phyloP scores from a whole-genome alignment of 92 coral and sea anemone species.

The Blastomussa wellsi region DNA sequence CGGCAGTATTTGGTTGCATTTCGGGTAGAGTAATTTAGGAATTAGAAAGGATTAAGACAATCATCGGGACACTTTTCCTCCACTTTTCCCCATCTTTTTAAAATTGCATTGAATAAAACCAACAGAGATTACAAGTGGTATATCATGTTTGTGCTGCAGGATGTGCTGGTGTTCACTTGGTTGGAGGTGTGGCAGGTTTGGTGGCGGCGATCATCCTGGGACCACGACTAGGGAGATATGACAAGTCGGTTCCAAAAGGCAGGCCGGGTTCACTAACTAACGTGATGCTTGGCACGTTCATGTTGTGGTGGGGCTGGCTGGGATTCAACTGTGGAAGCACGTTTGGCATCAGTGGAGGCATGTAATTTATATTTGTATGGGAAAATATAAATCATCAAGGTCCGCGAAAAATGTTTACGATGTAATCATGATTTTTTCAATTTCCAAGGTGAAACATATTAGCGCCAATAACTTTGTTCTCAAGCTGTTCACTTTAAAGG shows the following conservation, averaged over 20 bases:
- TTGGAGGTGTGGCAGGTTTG: constrained; percentile 82
- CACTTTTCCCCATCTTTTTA: too few species aligned
- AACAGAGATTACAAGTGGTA: background rate
- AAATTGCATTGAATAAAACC: too few species aligned
- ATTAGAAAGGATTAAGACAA: too few species aligned
- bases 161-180: constrained; percentile 89
- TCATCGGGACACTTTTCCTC: too few species aligned
- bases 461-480: background rate
- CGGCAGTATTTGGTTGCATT: too few species aligned
- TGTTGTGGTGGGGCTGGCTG: constrained; percentile 95
- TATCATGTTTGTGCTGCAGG: constrained; percentile 25
- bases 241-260: constrained; percentile 60
- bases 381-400: background rate
- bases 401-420: too few species aligned
- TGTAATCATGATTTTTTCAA: too few species aligned
- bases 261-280: constrained; percentile 78
- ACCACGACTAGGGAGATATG: constrained; percentile 76
- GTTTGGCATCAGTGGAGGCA: constrained; percentile 81
- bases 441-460: background rate
- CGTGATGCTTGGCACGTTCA: constrained; percentile 83
- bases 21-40: too few species aligned
- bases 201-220: constrained; percentile 79
- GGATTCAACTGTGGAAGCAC: constrained; percentile 91
- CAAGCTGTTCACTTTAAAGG: background rate
- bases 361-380: constrained; percentile 9